Evolutionary conservation across 64 coral and sea anemone genomes (phyloP).

Genomic region (Anthopleura sola): DNA sequence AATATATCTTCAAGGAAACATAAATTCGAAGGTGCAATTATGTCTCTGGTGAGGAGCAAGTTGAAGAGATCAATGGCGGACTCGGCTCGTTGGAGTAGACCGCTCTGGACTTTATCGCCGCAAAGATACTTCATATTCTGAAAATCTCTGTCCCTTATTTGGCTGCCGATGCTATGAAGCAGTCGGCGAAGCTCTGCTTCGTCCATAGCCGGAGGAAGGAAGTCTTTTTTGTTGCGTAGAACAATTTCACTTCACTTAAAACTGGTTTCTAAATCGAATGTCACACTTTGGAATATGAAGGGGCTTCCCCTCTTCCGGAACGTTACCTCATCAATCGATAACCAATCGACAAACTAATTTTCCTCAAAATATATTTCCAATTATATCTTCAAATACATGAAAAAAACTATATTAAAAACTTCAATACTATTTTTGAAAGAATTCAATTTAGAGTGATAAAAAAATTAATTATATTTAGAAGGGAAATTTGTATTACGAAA

Average conservation of each 20-base stretch:
- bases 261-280: not conserved
- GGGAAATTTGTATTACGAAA: not conserved
- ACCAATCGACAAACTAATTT: not conserved
- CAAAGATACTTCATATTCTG: conserved; percentile 84
- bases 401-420: not conserved
- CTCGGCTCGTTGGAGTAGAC: conserved; percentile 51
- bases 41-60: conserved; percentile 28
- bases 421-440: not conserved
- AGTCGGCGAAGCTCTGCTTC: not conserved
- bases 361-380: not conserved
- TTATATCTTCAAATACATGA: not conserved
- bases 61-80: conserved; percentile 46
- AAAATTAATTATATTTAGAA: not conserved
- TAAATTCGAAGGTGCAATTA: conserved; percentile 56
- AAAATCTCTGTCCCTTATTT: conserved; percentile 58
- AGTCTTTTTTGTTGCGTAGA: not conserved
- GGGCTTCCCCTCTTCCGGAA: not conserved
- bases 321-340: not conserved
- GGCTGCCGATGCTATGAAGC: conserved; percentile 23
- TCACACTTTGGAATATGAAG: not conserved
- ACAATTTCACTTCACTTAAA: not conserved
- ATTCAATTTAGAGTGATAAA: not conserved
- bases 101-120: conserved; percentile 46
- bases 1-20: conserved; percentile 46
- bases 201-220: not conserved